phyloP scores from a whole-genome alignment of 2,797 vertebrate species.

The Alectoris magna region DNA sequence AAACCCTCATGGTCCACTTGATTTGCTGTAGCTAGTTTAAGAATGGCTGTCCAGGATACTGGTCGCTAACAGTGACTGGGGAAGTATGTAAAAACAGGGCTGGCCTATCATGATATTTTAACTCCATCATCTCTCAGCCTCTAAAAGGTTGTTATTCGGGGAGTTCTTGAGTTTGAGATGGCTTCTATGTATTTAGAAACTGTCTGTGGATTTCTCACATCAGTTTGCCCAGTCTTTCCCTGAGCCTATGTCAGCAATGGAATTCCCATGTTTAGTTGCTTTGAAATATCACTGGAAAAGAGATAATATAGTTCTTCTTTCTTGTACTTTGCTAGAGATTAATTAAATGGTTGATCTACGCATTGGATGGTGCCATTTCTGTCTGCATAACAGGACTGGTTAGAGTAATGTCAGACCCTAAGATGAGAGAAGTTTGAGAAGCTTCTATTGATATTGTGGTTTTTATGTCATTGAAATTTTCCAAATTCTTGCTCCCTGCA shows the following conservation, averaged over 20 bases:
- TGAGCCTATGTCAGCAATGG: rapidly evolving
- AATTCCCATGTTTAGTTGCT: neutral
- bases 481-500: neutral
- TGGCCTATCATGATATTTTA: neutral
- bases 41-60: neutral
- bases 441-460: neutral
- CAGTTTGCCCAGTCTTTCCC: neutral
- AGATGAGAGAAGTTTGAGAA: neutral
- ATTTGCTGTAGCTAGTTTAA: neutral
- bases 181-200: neutral
- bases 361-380: neutral
- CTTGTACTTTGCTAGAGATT: neutral
- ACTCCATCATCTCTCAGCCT: neutral
- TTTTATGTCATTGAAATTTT: neutral
- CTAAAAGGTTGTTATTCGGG: neutral
- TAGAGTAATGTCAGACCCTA: neutral
- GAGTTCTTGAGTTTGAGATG: neutral
- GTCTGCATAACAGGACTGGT: neutral
- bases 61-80: neutral
- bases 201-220: neutral
- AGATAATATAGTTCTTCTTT: neutral
- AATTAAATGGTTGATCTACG: neutral
- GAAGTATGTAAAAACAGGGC: neutral
- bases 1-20: neutral
- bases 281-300: neutral